These are phyloP conservation scores for Microvelia longipes DNA, from an alignment of 1,140 invertebrate species.

Conservation along the genomic window DNA sequence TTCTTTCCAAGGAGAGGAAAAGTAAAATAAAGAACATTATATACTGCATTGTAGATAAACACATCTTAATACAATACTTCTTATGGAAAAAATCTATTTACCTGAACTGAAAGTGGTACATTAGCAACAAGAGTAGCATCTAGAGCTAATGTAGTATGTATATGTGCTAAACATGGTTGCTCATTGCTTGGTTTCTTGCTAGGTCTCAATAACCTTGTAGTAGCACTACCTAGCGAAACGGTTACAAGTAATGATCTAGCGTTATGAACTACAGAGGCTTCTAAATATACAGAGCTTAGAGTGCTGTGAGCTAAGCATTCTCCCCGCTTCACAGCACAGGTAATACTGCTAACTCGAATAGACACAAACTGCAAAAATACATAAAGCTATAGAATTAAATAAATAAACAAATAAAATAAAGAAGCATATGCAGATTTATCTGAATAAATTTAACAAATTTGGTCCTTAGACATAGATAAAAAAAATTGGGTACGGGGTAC, in stretches of 20 bases:
- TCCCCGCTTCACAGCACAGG: slow-evolving; percentile 7
- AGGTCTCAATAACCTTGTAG: slow-evolving; percentile 33
- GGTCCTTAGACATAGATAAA: neutral
- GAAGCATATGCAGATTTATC: too few species aligned
- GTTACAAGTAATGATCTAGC: slow-evolving; percentile 53
- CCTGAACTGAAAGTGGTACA: slow-evolving; percentile 59
- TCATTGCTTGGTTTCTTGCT: slow-evolving; percentile 24
- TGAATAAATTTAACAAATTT: too few species aligned
- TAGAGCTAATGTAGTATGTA: slow-evolving; percentile 51
- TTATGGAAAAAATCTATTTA: too few species aligned
- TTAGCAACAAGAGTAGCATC: slow-evolving; percentile 59
- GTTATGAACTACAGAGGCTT: slow-evolving; percentile 55
- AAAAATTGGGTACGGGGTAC: too few species aligned
- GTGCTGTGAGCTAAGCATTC: slow-evolving; percentile 42
- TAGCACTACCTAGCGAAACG: slow-evolving; percentile 20
- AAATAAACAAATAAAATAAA: neutral
- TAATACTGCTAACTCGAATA: slow-evolving; percentile 10
- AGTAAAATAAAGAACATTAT: too few species aligned
- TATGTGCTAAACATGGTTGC: slow-evolving; percentile 40
- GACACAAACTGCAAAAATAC: slow-evolving; percentile 14
- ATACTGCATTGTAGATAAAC: too few species aligned
- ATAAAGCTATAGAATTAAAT: neutral
- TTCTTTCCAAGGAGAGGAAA: too few species aligned
- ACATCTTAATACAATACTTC: too few species aligned
- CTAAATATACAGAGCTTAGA: slow-evolving; percentile 56